Conservation (phyloP, 2,113 vertebrate genomes). For the Sigmodon hispidus region DNA sequence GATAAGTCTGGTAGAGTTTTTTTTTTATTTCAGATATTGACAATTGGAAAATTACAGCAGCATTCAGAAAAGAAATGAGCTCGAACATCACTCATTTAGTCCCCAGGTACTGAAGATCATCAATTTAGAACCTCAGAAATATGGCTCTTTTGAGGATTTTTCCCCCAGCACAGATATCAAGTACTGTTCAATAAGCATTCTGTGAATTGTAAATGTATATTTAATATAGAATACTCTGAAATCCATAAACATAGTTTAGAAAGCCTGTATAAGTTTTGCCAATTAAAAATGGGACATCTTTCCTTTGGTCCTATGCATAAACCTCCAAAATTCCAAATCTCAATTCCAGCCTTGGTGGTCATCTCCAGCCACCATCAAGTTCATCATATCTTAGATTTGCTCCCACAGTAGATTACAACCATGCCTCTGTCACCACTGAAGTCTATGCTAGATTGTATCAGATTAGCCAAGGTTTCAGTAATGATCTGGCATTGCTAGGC, state of each 20-base stretch:
- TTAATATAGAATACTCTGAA: background rate
- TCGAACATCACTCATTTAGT: background rate
- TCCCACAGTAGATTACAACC: background rate
- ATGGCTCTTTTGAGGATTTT: background rate
- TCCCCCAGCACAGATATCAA: background rate
- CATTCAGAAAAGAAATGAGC: background rate
- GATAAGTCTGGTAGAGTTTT: background rate
- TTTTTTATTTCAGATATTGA: constrained; percentile 6
- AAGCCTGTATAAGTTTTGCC: background rate
- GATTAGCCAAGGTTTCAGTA: background rate
- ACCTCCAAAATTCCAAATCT: background rate
- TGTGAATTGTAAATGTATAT: background rate
- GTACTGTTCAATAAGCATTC: background rate
- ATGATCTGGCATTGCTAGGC: background rate
- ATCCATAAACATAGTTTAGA: background rate
- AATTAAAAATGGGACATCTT: background rate
- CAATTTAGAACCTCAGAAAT: background rate
- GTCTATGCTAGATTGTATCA: background rate
- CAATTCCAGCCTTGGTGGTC: background rate
- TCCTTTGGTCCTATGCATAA: background rate
- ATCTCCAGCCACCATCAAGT: background rate
- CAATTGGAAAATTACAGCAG: background rate
- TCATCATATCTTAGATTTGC: background rate
- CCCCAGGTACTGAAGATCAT: background rate
- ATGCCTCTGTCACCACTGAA: background rate